A percentile compares a stretch with the other conserved stretches of the same genome.
Conservation (phyloP, 2,113 vertebrate genomes). For the Dasyprocta punctata region DNA sequence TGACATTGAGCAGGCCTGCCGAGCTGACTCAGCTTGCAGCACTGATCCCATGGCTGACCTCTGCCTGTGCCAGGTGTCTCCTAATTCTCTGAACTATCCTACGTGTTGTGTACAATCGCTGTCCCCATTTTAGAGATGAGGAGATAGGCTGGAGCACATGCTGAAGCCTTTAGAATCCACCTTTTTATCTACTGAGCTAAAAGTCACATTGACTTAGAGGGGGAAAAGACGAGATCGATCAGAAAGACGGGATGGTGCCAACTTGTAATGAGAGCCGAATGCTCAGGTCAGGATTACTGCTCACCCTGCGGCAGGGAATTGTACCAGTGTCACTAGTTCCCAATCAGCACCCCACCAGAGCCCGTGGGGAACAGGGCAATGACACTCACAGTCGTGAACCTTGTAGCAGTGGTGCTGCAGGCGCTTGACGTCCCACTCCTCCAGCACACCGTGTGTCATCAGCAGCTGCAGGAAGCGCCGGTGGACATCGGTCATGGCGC, state of each 20-base stretch:
- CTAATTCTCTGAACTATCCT: neutral
- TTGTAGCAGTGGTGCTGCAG: slow-evolving; percentile 90
- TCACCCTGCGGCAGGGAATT: neutral
- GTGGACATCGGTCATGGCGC: slow-evolving; percentile 90
- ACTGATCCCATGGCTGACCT: neutral
- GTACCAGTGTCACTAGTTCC: neutral
- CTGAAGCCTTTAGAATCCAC: neutral
- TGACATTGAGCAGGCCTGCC: neutral
- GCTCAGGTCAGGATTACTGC: too few relatives aligned
- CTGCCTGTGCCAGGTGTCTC: neutral
- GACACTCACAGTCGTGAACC: slow-evolving; percentile 87
- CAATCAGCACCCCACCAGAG: neutral
- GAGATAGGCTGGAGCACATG: neutral
- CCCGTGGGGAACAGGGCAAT: neutral
- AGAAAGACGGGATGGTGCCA: neutral
- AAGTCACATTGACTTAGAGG: neutral
- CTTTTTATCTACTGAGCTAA: neutral
- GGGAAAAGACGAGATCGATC: neutral
- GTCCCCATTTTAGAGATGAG: neutral
- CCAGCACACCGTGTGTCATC: slow-evolving; percentile 91
- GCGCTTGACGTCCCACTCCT: slow-evolving; percentile 82
- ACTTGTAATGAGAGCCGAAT: neutral
- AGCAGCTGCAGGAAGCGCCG: slow-evolving; percentile 93
- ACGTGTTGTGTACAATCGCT: neutral
- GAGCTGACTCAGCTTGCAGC: neutral